Evolutionary conservation across 2,113 vertebrate genomes (phyloP).

Genomic region (Chaenogobius annularis): DNA sequence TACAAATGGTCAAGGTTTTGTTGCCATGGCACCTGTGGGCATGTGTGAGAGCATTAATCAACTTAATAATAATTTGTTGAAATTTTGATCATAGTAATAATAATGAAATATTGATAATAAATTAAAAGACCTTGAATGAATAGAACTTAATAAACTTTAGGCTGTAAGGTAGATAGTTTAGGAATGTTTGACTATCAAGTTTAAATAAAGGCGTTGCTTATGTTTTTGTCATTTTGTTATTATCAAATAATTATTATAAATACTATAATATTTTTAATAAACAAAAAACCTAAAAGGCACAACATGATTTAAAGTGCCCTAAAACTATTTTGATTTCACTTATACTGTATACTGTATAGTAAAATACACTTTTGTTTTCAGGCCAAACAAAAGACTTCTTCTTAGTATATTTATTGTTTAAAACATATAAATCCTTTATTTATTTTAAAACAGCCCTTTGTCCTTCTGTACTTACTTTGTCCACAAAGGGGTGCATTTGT

Average conservation of each 20-base stretch:
- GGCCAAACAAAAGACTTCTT: not conserved
- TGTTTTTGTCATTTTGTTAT: not conserved
- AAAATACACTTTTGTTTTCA: not conserved
- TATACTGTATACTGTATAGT: not conserved
- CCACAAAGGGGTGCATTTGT: slow-evolving; percentile 73
- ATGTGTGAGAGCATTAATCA: not conserved
- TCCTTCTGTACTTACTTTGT: slow-evolving; percentile 58
- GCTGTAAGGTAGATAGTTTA: too few relatives aligned
- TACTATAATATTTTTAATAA: not conserved
- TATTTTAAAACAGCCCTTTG: slow-evolving; percentile 2
- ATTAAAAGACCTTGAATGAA: not conserved
- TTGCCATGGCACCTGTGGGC: not conserved
- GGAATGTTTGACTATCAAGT: too few relatives aligned
- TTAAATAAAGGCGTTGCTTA: too few relatives aligned
- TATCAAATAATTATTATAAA: not conserved
- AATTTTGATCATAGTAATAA: not conserved
- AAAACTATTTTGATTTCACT: not conserved
- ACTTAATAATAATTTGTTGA: not conserved
- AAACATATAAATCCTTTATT: not conserved
- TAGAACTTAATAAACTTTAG: not conserved
- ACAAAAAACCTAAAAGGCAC: not conserved
- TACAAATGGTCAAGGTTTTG: slow-evolving; percentile 7
- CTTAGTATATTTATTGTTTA: not conserved
- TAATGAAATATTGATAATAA: not conserved
- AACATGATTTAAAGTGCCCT: not conserved